Base-by-base conservation (phyloP, 2,797 vertebrate genomes). In the Microctenopoma stevenorrisi region DNA sequence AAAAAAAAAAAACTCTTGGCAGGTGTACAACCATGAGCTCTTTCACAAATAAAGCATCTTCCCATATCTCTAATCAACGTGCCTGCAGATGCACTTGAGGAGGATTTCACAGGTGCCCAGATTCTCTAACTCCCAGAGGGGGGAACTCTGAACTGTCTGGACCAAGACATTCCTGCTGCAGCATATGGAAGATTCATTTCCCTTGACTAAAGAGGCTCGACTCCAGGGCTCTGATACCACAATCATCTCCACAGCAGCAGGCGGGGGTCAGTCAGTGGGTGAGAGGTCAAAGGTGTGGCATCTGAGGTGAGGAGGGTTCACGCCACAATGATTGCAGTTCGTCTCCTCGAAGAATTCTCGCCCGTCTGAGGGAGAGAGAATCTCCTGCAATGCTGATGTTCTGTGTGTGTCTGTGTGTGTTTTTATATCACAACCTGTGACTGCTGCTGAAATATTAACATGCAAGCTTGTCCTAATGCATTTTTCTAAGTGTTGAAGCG, bases 141-240 rank as follows among this genome's bases (percentile, higher is more conserved):
- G 71, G 66, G 26, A 58, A 50, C 68, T 82, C 66, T 47, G 37
- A 64, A 46, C 33, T 7, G 78, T 87, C 86, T 86, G 85, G 64
- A 74, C 54, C 56, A 1, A 43, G 65, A 81, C 86, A 84, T 88
- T 91, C 86, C 74, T 85, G 47, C 64, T 22, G 66, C 76, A 72
- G 78, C 78, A 74, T 83, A 84, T 82, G 81, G 80, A 79, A 63
- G 80, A 90, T 84, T 86, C 55, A 88, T 89, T 75, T 78, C 51
- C 82, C 78, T 43, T 38, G 61, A 77, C 74, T 66, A 37, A 72
- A 70, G 51, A 28, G n/a, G 51, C 56, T 78, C 2, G 14, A 46
- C 78, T 79, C 18, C 68, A 35, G 46, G 30, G 16, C 38, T 62
- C 30, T 61, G 74, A 88, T 25, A 44, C 51, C 64, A 28, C 73